These are phyloP conservation scores for Phalera bucephala DNA, from an alignment of 2,888 invertebrate genomes.

Conservation along the genomic window DNA sequence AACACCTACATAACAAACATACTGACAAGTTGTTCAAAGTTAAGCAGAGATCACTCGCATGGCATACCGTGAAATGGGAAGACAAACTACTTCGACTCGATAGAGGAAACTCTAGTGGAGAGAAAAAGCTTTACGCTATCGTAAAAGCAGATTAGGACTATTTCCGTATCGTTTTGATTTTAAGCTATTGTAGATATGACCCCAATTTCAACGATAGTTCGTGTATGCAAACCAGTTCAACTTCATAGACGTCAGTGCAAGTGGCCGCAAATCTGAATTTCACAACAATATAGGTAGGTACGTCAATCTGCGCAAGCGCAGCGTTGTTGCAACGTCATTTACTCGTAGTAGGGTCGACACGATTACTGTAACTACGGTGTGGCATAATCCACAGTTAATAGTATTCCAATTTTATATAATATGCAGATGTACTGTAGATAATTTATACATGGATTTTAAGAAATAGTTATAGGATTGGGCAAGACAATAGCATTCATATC, in stretches of 20 bases:
- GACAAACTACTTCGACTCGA: neutral
- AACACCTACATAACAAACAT: neutral
- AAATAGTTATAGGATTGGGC: no score
- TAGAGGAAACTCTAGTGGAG: neutral
- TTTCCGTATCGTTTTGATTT: no score
- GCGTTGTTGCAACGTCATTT: slow-evolving; percentile 27
- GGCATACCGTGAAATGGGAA: neutral
- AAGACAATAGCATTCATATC: no score
- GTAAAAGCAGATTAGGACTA: neutral
- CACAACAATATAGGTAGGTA: slow-evolving; percentile 32
- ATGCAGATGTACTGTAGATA: no score
- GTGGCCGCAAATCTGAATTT: slow-evolving; percentile 39
- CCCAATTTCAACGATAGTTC: slow-evolving; percentile 16
- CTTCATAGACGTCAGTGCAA: slow-evolving; percentile 32
- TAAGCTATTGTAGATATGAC: slow-evolving; percentile 9
- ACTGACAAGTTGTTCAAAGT: neutral
- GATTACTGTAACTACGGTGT: slow-evolving; percentile 11
- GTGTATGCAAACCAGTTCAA: slow-evolving; percentile 23
- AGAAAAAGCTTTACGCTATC: neutral
- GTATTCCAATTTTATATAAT: no score
- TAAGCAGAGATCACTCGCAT: neutral
- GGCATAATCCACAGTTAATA: no score
- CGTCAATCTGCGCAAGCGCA: slow-evolving; percentile 24
- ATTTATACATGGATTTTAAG: no score
- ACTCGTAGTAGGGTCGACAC: slow-evolving; percentile 22